Percentiles rank a stretch among this genome's conserved stretches.
Evolutionary conservation across 2,797 vertebrate species (phyloP).

Genomic region (Oreochromis grahami): DNA sequence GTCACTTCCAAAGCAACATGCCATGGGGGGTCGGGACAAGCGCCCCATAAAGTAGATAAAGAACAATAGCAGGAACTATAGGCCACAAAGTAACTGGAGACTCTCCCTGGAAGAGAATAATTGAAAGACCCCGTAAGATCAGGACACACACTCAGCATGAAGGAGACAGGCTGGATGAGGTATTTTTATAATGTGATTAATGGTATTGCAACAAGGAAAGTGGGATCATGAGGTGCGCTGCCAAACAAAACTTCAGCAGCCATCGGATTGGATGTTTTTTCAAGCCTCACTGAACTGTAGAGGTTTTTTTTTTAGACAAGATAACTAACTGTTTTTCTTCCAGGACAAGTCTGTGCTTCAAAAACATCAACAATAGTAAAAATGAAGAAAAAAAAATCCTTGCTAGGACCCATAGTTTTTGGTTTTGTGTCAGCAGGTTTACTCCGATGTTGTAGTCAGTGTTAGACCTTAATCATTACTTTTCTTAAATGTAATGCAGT

Average conservation of each 20-base stretch:
- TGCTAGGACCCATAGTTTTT: neutral
- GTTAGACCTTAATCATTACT: neutral
- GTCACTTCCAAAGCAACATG: slow-evolving; percentile 76
- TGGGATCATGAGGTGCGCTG: slow-evolving; percentile 33
- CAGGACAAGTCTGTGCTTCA: neutral
- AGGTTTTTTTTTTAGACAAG: neutral
- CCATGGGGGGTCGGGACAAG: slow-evolving; percentile 71
- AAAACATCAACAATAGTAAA: neutral
- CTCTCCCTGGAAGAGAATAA: slow-evolving; percentile 81
- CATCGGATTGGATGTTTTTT: slow-evolving; percentile 14
- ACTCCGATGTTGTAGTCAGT: neutral
- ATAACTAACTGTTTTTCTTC: neutral
- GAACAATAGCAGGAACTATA: slow-evolving; percentile 92
- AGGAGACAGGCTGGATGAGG: slow-evolving; percentile 48
- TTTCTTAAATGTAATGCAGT: neutral
- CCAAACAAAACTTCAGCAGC: slow-evolving; percentile 37
- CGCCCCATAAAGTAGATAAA: slow-evolving; percentile 85
- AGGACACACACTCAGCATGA: slow-evolving; percentile 60
- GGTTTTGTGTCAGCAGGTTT: neutral
- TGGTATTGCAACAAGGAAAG: slow-evolving; percentile 53
- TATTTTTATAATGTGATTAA: slow-evolving; percentile 68
- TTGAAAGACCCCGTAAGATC: slow-evolving; percentile 67
- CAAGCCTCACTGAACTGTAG: neutral
- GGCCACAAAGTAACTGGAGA: slow-evolving; percentile 70
- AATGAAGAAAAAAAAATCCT: neutral